Percentiles rank a stretch among this genome's conserved stretches.
Conservation (phyloP, 2,113 vertebrate genomes). For the Amphiprion percula region DNA sequence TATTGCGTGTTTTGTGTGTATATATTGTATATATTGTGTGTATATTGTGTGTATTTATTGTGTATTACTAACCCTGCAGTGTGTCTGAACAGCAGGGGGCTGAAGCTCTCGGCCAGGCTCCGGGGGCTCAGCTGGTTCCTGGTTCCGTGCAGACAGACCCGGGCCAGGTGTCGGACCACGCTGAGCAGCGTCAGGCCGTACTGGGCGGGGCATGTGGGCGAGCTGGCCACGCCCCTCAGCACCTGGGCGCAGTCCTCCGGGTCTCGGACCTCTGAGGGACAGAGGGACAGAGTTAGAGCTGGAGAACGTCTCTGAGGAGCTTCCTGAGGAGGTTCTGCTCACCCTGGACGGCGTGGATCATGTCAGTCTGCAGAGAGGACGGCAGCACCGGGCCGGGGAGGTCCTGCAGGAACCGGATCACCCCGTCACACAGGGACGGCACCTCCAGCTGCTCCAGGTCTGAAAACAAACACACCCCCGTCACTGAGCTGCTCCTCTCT, state of each 20-base stretch:
- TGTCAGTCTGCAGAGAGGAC: constrained; percentile 88
- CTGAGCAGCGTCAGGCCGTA: constrained; percentile 94
- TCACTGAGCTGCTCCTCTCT: not conserved
- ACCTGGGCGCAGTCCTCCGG: constrained; percentile 90
- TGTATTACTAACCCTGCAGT: constrained; percentile 82
- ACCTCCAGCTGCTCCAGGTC: constrained; percentile 93
- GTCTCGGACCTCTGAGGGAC: constrained; percentile 88
- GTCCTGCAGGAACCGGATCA: constrained; percentile 93
- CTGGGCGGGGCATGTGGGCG: constrained; percentile 90
- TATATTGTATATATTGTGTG: too few relatives aligned
- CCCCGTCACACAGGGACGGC: constrained; percentile 88
- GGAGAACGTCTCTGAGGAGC: too few relatives aligned
- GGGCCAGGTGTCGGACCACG: constrained; percentile 93
- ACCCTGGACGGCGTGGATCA: constrained; percentile 92
- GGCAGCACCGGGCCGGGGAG: constrained; percentile 94
- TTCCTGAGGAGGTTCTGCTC: constrained; percentile 30
- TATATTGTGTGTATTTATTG: not conserved
- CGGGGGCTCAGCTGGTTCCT: constrained; percentile 90
- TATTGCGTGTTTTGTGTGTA: too few relatives aligned
- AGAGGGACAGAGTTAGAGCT: not conserved
- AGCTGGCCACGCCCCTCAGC: constrained; percentile 88
- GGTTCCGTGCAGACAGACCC: constrained; percentile 87
- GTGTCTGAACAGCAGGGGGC: constrained; percentile 91
- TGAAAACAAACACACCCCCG: constrained; percentile 55
- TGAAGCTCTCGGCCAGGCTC: constrained; percentile 90